Conservation (phyloP, 1,140 invertebrate genomes). For the Reticulitermes speratus region DNA sequence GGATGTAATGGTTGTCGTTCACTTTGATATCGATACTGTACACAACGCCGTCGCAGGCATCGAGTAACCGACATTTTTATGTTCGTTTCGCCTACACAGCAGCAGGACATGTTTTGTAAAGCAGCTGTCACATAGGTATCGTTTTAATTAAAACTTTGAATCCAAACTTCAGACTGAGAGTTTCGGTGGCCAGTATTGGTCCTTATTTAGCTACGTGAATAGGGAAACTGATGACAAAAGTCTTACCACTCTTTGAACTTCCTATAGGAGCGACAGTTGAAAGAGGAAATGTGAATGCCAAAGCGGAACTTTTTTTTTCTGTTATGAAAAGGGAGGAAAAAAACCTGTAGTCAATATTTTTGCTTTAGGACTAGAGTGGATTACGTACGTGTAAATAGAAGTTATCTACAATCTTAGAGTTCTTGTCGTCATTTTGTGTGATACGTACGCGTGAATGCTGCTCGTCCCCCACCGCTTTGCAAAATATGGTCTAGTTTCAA, state of each 20-base stretch:
- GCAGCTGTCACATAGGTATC: slow-evolving; percentile 8
- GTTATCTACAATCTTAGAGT: too few species aligned
- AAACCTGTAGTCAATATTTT: not conserved
- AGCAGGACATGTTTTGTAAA: not conserved
- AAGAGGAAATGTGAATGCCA: not conserved
- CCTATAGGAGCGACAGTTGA: not conserved
- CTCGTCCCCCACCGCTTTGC: too few species aligned
- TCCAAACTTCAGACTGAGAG: not conserved
- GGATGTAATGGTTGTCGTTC: not conserved
- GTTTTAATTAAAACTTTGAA: not conserved
- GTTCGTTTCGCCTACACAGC: too few species aligned
- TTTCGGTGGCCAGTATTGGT: not conserved
- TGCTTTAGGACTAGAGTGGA: not conserved
- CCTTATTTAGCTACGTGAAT: slow-evolving; percentile 9
- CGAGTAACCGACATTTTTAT: not conserved
- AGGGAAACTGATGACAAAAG: slow-evolving; percentile 14
- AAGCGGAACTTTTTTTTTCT: slow-evolving; percentile 8
- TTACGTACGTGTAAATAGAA: not conserved
- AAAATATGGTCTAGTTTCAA: too few species aligned
- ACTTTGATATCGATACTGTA: not conserved
- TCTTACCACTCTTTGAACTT: not conserved
- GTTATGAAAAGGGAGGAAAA: not conserved
- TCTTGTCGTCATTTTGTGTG: too few species aligned
- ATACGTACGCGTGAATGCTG: too few species aligned
- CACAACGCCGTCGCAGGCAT: not conserved